Evolutionary conservation across 2,797 vertebrate genomes (phyloP), one percentile per base, ranked within the genome.

Genomic region (Labeo calbasu): DNA sequence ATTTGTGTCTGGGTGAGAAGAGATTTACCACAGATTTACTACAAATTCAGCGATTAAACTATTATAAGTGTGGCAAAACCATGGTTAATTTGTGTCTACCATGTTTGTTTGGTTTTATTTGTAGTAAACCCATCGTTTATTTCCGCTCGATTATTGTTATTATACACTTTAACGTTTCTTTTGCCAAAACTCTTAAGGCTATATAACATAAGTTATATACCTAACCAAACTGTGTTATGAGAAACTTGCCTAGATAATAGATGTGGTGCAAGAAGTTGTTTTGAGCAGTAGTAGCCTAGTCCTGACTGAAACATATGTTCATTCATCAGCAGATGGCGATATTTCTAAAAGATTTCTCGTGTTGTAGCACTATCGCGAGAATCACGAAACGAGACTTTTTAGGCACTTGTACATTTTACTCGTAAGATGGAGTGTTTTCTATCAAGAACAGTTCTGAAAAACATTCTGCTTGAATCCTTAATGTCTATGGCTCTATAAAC

Each of bases 331-430:
- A 73, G 80, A 50, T 51, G 69, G 69, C 25, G 9, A 32, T 32
- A 36, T 50, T 32, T 63, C 70, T 61, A 63, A 32, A 63, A 51
- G 8, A 28, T 17, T 51, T 14, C 17, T 21, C 11, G 13, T 59
- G 14, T 36, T 8, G 69, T 21, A 32, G 11, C 6, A 63, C 28
- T 78, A 28, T 78, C 76, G 76, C 76, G 79, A 32, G 79, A 81
- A 17, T 55, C 11, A 40, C 3, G 1, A 40, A 36, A 43, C 28
- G 21, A 63, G 76, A 78, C 72, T 14, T 43, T 69, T 1, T 25
- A 13, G 4, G 10, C 9, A 3, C n/a, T 40, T 46, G 40, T 43
- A 43, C 6, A 7, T 46, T 69, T 69, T 70, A 70, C 6, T 4
- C 4, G 70, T 28, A 46, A 72, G 4, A 48, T 28, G 70, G 48